phyloP scores from a whole-genome alignment of 2,113 vertebrate genomes.

The Aegithalos caudatus region DNA sequence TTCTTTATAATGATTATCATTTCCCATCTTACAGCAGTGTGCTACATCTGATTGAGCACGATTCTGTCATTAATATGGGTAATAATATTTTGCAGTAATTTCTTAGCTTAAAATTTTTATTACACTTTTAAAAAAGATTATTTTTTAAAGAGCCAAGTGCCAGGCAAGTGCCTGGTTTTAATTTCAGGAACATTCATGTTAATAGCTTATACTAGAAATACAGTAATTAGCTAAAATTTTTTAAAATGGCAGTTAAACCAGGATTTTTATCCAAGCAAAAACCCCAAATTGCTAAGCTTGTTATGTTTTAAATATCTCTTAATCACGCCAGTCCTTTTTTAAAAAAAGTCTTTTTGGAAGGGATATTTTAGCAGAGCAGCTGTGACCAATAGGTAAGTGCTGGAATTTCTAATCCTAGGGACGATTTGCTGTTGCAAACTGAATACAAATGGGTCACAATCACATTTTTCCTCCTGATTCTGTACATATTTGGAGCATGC shows the following conservation, averaged over 20 bases:
- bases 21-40: not conserved
- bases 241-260: not conserved
- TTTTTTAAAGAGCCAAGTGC: not conserved
- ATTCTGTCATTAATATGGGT: not conserved
- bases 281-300: accelerated
- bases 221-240: not conserved
- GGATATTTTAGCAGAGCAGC: not conserved
- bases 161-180: not conserved
- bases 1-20: not conserved
- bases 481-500: not conserved
- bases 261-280: not conserved
- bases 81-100: not conserved
- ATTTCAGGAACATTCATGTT: not conserved
- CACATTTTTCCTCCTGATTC: not conserved
- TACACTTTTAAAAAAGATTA: not conserved
- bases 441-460: not conserved
- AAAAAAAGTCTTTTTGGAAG: not conserved
- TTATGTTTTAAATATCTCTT: not conserved
- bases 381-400: not conserved
- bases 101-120: not conserved
- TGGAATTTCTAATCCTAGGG: not conserved
- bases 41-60: not conserved
- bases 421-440: not conserved
- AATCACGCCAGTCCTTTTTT: not conserved
- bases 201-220: not conserved